These are phyloP conservation scores for Pherbina coryleti DNA, from an alignment of 2,888 invertebrate species.

Conservation along the genomic window DNA sequence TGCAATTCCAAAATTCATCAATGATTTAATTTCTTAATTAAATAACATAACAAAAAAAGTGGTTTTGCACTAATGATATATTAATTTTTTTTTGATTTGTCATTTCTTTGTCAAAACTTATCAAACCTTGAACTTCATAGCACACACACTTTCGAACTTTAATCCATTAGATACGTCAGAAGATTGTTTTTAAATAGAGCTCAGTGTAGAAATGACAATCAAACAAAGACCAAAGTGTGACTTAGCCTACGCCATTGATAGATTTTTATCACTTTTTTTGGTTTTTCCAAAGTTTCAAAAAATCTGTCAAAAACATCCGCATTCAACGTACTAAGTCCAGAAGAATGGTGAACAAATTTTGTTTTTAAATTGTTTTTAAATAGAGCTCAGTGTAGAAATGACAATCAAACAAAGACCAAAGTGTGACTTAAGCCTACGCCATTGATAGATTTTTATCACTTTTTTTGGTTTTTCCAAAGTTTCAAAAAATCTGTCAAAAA, in stretches of 20 bases:
- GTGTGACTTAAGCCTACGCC: too few relatives aligned
- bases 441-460: too few relatives aligned
- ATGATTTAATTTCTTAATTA: too few relatives aligned
- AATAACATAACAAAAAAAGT: too few relatives aligned
- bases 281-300: not conserved
- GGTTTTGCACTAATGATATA: too few relatives aligned
- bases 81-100: too few relatives aligned
- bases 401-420: too few relatives aligned
- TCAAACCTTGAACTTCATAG: too few relatives aligned
- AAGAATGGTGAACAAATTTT: not conserved
- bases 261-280: not conserved
- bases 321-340: constrained; percentile 17
- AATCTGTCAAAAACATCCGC: constrained; percentile 24
- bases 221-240: too few relatives aligned
- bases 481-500: not conserved
- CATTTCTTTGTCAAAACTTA: too few relatives aligned
- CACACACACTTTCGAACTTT: not conserved
- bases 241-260: too few relatives aligned
- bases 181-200: not conserved
- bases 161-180: not conserved
- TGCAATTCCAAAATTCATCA: too few relatives aligned
- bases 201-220: not conserved
- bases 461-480: not conserved
- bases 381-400: not conserved
- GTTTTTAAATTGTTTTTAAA: not conserved